phyloP scores from a whole-genome alignment of 1,140 invertebrate species.

The Physella acuta region DNA sequence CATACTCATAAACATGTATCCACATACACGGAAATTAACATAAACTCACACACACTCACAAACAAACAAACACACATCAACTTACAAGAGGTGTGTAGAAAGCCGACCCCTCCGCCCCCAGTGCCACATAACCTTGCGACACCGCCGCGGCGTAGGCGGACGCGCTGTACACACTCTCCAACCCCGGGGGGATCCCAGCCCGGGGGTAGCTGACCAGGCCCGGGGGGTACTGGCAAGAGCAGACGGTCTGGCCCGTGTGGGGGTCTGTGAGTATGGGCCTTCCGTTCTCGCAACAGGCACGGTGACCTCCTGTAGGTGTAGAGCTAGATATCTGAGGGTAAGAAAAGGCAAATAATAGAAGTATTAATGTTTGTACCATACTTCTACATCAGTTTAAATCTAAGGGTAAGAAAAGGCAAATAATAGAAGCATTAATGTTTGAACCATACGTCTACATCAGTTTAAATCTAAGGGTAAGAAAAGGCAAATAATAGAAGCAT shows the following conservation, averaged over 20 bases:
- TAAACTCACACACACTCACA: conserved; percentile 4
- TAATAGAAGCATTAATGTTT: too few species aligned
- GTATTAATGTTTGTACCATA: too few species aligned
- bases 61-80: conserved; percentile 42
- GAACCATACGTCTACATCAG: too few species aligned
- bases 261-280: conserved; percentile 92
- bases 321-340: conserved; percentile 44
- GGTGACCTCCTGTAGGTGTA: conserved; percentile 33
- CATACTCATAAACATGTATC: not conserved
- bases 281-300: conserved; percentile 84
- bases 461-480: too few species aligned
- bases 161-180: conserved; percentile 56
- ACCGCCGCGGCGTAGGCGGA: conserved; percentile 45
- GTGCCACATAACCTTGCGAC: conserved; percentile 50
- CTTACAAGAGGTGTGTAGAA: conserved; percentile 95
- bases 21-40: not conserved
- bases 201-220: conserved; percentile 67
- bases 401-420: too few species aligned
- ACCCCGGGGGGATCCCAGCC: conserved; percentile 29
- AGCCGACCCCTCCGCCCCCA: conserved; percentile 63
- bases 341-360: too few species aligned
- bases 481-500: too few species aligned
- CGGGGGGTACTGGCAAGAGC: conserved; percentile 86
- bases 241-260: conserved; percentile 90
- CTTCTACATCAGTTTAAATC: too few species aligned